These are phyloP conservation scores for Orchestes rusci DNA, from an alignment of 2,888 invertebrate genomes.

Conservation along the genomic window DNA sequence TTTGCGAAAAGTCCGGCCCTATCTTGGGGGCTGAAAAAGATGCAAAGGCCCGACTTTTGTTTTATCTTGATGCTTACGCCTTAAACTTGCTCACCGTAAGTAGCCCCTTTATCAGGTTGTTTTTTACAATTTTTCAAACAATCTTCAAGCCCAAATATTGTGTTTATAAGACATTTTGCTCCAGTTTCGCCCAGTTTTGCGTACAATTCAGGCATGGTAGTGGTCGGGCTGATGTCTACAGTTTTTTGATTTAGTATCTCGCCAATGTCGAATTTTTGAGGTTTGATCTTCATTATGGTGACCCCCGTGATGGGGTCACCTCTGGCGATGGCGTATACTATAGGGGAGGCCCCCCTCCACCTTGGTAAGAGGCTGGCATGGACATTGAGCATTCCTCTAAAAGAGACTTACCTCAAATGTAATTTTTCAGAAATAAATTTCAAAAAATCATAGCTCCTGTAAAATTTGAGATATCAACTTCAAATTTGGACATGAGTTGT, in stretches of 20 bases:
- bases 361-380: conserved; percentile 87
- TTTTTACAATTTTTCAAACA: conserved; percentile 51
- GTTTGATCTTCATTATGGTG: conserved; percentile 79
- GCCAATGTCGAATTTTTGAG: conserved; percentile 76
- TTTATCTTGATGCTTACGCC: too few species aligned
- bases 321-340: conserved; percentile 75
- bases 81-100: conserved; percentile 77
- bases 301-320: conserved; percentile 78
- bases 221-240: conserved; percentile 50
- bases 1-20: conserved; percentile 50
- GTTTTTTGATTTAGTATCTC: conserved; percentile 56
- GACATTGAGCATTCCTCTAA: conserved; percentile 86
- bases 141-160: conserved; percentile 53
- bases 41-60: too few species aligned
- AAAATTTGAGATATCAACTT: too few species aligned
- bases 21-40: conserved; percentile 63
- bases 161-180: conserved; percentile 57
- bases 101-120: conserved; percentile 56
- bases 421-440: too few species aligned
- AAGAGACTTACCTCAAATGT: conserved; percentile 35
- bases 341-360: conserved; percentile 92
- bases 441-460: too few species aligned
- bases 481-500: too few species aligned
- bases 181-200: conserved; percentile 59
- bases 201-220: conserved; percentile 60